Conservation (phyloP, 2,888 invertebrate species). For the Chrysina gloriosa region DNA sequence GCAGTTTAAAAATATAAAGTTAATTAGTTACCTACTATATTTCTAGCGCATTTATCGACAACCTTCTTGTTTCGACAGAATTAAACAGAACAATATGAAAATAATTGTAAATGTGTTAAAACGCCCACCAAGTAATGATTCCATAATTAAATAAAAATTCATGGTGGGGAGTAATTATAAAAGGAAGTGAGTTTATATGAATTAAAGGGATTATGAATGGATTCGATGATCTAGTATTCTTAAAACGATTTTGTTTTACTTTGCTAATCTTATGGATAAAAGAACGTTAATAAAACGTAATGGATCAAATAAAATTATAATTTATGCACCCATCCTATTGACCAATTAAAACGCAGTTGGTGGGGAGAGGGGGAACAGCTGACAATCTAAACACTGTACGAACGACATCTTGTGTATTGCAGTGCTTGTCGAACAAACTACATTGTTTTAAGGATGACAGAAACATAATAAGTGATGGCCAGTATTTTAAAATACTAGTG, state of each 20-base stretch:
- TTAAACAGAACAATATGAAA: conserved; percentile 2
- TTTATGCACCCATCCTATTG: conserved; percentile 35
- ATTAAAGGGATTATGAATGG: conserved; percentile 2
- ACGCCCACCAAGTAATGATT: conserved; percentile 38
- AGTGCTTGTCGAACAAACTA: conserved; percentile 52
- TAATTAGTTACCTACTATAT: too few species aligned
- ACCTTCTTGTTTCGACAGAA: neutral
- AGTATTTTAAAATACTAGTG: conserved; percentile 51
- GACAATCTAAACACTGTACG: conserved; percentile 62
- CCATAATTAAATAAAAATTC: conserved; percentile 40
- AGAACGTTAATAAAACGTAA: conserved; percentile 16
- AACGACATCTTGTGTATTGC: conserved; percentile 62
- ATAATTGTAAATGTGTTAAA: conserved; percentile 24
- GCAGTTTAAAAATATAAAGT: too few species aligned
- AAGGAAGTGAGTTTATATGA: conserved; percentile 15
- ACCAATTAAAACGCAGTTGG: conserved; percentile 55
- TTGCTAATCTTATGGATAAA: neutral
- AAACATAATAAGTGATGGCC: conserved; percentile 58
- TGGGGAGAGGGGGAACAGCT: conserved; percentile 62
- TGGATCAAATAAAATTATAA: conserved; percentile 33
- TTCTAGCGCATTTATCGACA: too few species aligned
- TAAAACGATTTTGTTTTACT: neutral
- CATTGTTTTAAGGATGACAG: conserved; percentile 60
- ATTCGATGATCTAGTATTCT: neutral
- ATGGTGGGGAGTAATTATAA: conserved; percentile 32